phyloP scores from a whole-genome alignment of 2,888 invertebrate genomes.

The Arctia plantaginis region DNA sequence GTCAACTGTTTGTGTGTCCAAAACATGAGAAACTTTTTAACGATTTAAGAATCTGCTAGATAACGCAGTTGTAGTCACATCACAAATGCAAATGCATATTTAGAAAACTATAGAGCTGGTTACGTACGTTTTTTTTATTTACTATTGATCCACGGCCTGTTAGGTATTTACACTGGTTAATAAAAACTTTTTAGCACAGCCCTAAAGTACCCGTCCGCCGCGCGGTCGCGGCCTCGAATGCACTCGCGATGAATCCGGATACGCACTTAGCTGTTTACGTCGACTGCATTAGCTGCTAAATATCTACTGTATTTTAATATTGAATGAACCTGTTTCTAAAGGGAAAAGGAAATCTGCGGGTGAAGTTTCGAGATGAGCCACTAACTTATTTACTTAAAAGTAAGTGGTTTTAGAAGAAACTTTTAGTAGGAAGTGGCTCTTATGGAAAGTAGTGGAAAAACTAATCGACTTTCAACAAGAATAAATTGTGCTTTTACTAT shows the following conservation, averaged over 20 bases:
- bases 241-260: slow-evolving; percentile 48
- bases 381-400: slow-evolving; percentile 18
- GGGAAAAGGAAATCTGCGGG: slow-evolving; percentile 5
- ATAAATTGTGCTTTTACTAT: not conserved
- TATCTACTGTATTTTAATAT: slow-evolving; percentile 37
- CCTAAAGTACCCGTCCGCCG: slow-evolving; percentile 7
- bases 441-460: not conserved
- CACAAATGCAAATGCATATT: too few relatives aligned
- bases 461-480: not conserved
- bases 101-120: too few relatives aligned
- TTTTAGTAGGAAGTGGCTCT: not conserved
- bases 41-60: too few relatives aligned
- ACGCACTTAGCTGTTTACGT: slow-evolving; percentile 51
- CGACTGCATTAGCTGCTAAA: slow-evolving; percentile 49
- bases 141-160: too few relatives aligned
- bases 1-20: too few relatives aligned
- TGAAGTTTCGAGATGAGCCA: slow-evolving; percentile 20
- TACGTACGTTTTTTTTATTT: too few relatives aligned
- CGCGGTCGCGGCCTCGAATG: slow-evolving; percentile 31
- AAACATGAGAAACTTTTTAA: too few relatives aligned
- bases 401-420: slow-evolving; percentile 10
- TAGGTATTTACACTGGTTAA: too few relatives aligned
- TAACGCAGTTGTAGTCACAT: too few relatives aligned
- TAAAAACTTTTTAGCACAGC: not conserved
- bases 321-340: slow-evolving; percentile 17